Percentiles rank a stretch among this genome's conserved stretches.
phyloP scores from a whole-genome alignment of 2,797 vertebrate genomes.

The Remorina albescens region DNA sequence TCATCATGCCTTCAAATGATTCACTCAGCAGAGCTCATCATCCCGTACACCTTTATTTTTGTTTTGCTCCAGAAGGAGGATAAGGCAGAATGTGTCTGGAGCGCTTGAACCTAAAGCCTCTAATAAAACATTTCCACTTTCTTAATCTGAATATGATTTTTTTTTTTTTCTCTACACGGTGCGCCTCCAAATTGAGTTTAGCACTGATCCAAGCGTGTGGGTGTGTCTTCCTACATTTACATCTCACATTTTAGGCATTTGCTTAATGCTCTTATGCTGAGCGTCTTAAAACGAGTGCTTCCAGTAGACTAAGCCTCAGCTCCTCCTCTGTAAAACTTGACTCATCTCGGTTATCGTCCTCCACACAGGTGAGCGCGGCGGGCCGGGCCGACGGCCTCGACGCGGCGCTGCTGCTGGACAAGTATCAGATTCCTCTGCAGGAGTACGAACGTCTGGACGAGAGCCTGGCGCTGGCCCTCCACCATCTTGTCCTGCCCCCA shows the following conservation, averaged over 20 bases:
- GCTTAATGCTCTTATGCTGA: slow-evolving; percentile 53
- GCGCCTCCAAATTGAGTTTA: slow-evolving; percentile 23
- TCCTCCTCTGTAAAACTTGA: slow-evolving; percentile 24
- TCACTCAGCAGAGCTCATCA: slow-evolving; percentile 29
- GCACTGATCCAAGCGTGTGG: background rate
- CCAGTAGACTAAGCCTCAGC: slow-evolving; percentile 29
- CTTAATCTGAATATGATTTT: slow-evolving; percentile 21
- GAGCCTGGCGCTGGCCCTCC: slow-evolving; percentile 91
- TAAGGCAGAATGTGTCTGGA: slow-evolving; percentile 17
- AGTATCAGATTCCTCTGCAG: slow-evolving; percentile 87
- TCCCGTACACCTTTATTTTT: slow-evolving; percentile 30
- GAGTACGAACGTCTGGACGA: slow-evolving; percentile 92
- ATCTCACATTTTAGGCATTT: slow-evolving; percentile 31
- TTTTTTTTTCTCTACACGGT: slow-evolving; percentile 38
- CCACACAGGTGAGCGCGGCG: slow-evolving; percentile 83
- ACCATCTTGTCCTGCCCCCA: slow-evolving; percentile 88
- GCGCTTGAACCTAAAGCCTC: background rate
- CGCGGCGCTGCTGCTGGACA: slow-evolving; percentile 89
- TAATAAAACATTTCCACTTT: slow-evolving; percentile 23
- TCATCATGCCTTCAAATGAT: no score
- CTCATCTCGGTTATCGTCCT: slow-evolving; percentile 38
- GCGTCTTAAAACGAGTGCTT: slow-evolving; percentile 40
- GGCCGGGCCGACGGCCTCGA: slow-evolving; percentile 91
- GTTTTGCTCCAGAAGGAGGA: slow-evolving; percentile 20
- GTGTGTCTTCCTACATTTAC: slow-evolving; percentile 36